Percentiles rank a stretch among this genome's conserved stretches.
Evolutionary conservation across 2,888 invertebrate genomes (phyloP).

Genomic region (Germaria angustata): DNA sequence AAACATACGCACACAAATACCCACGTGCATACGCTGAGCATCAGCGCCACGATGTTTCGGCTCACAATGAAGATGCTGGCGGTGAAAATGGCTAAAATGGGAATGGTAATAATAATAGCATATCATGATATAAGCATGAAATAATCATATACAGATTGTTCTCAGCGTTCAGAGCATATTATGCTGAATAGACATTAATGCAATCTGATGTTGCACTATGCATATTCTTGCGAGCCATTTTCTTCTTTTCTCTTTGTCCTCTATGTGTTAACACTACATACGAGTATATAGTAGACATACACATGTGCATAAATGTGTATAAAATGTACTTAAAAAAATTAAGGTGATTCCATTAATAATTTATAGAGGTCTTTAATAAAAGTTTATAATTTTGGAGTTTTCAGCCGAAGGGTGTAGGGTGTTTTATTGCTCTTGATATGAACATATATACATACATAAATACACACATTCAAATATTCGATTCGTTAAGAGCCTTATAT

Average conservation of each 20-base stretch:
- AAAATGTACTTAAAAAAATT: not conserved
- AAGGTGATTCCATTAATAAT: not conserved
- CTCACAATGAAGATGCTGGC: not conserved
- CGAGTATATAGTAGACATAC: not conserved
- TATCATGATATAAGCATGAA: slow-evolving; percentile 31
- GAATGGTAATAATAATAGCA: not conserved
- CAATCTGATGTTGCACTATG: slow-evolving; percentile 21
- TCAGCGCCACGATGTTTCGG: not conserved
- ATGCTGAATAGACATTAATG: slow-evolving; percentile 26
- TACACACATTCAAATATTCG: not conserved
- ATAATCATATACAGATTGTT: slow-evolving; percentile 32
- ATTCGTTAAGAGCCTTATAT: not conserved
- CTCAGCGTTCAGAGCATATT: slow-evolving; percentile 15
- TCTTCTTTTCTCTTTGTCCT: not conserved
- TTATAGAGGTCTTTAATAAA: not conserved
- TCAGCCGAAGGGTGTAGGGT: too few relatives aligned
- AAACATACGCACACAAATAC: not conserved
- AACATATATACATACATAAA: not conserved
- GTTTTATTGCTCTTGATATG: not conserved
- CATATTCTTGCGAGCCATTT: not conserved
- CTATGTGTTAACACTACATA: not conserved
- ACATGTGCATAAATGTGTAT: too few relatives aligned
- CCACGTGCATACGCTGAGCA: slow-evolving; percentile 3
- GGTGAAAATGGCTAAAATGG: slow-evolving; percentile 3
- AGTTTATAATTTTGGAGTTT: not conserved